Percentiles rank a stretch among this genome's conserved stretches.
Evolutionary conservation across 2,888 invertebrate genomes (phyloP).

Genomic region (Allolobophora icterica): DNA sequence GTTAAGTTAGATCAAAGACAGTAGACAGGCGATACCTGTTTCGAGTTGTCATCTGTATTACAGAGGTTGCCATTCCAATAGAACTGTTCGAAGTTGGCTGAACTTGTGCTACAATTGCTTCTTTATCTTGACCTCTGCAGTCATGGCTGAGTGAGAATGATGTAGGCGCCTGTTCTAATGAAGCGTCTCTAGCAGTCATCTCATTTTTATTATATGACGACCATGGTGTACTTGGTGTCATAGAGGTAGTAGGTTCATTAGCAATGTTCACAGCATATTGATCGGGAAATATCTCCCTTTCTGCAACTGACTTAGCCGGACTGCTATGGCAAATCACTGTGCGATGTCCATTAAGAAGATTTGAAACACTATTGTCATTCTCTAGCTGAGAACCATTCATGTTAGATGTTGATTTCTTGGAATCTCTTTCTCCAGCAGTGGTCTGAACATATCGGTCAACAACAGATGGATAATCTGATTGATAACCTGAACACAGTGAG

Average conservation of each 20-base stretch:
- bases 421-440: not conserved
- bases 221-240: not conserved
- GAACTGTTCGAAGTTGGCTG: not conserved
- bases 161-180: not conserved
- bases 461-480: slow-evolving; percentile 28
- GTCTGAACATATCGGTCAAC: slow-evolving; percentile 28
- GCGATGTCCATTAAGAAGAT: not conserved
- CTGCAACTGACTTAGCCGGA: not conserved
- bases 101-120: not conserved
- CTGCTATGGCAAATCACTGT: slow-evolving; percentile 5
- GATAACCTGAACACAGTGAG: slow-evolving; percentile 44
- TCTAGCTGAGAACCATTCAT: slow-evolving; percentile 5
- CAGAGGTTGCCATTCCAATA: slow-evolving; percentile 21
- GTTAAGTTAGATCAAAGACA: not conserved
- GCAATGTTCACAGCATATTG: not conserved
- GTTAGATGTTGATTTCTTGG: not conserved
- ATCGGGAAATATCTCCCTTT: not conserved
- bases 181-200: not conserved
- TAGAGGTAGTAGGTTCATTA: not conserved
- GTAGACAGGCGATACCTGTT: not conserved
- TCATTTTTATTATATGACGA: not conserved
- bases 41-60: slow-evolving; percentile 10
- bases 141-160: not conserved
- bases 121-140: slow-evolving; percentile 10
- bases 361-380: not conserved